Percentiles rank a stretch among this genome's conserved stretches.
phyloP scores from a whole-genome alignment of 2,888 invertebrate genomes.

The Ennomos quercinarius region DNA sequence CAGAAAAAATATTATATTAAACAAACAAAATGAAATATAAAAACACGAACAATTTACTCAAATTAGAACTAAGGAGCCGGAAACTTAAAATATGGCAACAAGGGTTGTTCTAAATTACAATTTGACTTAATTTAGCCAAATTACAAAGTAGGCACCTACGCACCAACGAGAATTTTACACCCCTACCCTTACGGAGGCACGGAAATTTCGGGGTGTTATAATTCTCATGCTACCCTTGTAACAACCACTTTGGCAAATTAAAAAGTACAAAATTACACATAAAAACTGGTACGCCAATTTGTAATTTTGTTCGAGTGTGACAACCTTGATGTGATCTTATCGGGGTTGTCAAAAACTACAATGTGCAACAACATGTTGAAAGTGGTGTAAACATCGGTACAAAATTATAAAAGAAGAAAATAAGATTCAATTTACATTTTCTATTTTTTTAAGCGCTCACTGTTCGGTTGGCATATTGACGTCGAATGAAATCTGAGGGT shows the following conservation, averaged over 20 bases:
- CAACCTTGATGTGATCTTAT: slow-evolving; percentile 51
- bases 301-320: slow-evolving; percentile 45
- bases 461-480: too few species aligned
- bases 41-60: slow-evolving; percentile 29
- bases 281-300: slow-evolving; percentile 53
- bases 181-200: slow-evolving; percentile 48
- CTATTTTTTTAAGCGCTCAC: too few species aligned
- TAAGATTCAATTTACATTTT: too few species aligned
- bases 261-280: slow-evolving; percentile 53
- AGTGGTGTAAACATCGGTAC: too few species aligned
- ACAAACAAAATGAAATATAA: slow-evolving; percentile 4
- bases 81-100: slow-evolving; percentile 42
- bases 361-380: slow-evolving; percentile 33
- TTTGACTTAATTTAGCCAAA: slow-evolving; percentile 56
- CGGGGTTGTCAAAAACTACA: slow-evolving; percentile 42
- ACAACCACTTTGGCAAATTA: slow-evolving; percentile 58
- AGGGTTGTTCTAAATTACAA: slow-evolving; percentile 56
- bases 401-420: too few species aligned
- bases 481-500: too few species aligned
- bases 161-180: slow-evolving; percentile 51
- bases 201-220: slow-evolving; percentile 49
- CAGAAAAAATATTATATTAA: not conserved
- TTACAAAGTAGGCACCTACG: slow-evolving; percentile 41
- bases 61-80: slow-evolving; percentile 40
- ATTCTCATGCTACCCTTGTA: slow-evolving; percentile 47